Evolutionary conservation across 2,888 invertebrate genomes (phyloP).

Genomic region (Abscondita cerata): DNA sequence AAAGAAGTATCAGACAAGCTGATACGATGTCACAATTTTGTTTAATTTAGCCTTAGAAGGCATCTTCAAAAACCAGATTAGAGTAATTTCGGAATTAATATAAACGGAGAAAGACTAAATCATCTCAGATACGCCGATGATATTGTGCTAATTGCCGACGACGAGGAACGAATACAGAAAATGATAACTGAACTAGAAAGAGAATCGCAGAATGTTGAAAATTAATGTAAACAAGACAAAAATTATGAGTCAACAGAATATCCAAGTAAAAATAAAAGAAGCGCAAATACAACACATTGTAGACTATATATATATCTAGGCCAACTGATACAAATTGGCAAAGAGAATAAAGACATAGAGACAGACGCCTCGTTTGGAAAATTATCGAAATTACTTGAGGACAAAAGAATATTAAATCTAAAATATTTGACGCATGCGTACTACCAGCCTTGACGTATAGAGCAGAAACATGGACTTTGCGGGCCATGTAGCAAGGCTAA

Average conservation of each 20-base stretch:
- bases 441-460: no score
- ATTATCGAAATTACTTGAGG: no score
- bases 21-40: background rate
- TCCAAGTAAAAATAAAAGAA: background rate
- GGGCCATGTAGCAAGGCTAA: no score
- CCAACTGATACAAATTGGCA: no score
- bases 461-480: no score
- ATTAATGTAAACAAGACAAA: background rate
- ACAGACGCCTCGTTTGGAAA: no score
- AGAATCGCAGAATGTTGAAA: background rate
- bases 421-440: no score
- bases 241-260: background rate
- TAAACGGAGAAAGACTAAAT: background rate
- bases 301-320: no score
- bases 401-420: no score
- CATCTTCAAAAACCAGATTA: background rate
- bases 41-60: background rate
- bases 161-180: background rate
- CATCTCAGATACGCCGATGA: background rate
- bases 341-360: no score
- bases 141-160: background rate
- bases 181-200: background rate
- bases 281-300: background rate
- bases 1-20: background rate
- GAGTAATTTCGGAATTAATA: background rate